Evolutionary conservation across 2,797 vertebrate species (phyloP), one percentile per base, ranked within the genome.

Genomic region (Sebastes nivosus): DNA sequence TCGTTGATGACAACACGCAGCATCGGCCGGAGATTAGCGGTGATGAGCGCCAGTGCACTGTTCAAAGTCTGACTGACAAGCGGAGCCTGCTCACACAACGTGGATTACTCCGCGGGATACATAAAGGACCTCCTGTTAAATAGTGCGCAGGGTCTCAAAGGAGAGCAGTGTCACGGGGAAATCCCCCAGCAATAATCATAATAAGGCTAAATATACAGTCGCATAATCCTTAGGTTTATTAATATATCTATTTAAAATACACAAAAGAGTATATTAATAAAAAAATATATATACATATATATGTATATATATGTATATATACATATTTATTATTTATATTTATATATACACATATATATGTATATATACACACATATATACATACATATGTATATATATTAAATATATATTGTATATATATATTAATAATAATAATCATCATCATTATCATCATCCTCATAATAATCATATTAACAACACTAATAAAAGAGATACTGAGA

Each of bases 21-120:
- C 38, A 42, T 42, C 80, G 85, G 82, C 38, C 87, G 63, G 77
- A 87, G 91, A 91, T 90, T 86, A 91, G 79, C 83, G 29, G 79
- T 72, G 93, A 87, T 92, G 93, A 93, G 93, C 94, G 94, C 94
- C 93, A 94, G 92, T 79, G 88, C 85, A 46, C 90, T 58, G 93
- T 95, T 95, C 93, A 95, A 95, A 95, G 94, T 93, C 91, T 95
- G 93, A 94, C 93, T 94, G 94, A 95, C 94, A 95, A 93, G 90
- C 90, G 3, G 55, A 68, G 94, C 93, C 94, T 93, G 7, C 65
- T 87, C 89, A 92, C 94, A 87, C 60, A 55, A 55, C 68, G 54
- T 4, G 71, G 46, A 95, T 95, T 42, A 90, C 55, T 95, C 87
- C 94, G 94, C 85, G 78, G 81, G 38, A 42, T 42, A 42, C 87